Percentiles rank a stretch among this genome's conserved stretches.
phyloP scores from a whole-genome alignment of 1,140 invertebrate species.

The Trinorchestia longiramus region DNA sequence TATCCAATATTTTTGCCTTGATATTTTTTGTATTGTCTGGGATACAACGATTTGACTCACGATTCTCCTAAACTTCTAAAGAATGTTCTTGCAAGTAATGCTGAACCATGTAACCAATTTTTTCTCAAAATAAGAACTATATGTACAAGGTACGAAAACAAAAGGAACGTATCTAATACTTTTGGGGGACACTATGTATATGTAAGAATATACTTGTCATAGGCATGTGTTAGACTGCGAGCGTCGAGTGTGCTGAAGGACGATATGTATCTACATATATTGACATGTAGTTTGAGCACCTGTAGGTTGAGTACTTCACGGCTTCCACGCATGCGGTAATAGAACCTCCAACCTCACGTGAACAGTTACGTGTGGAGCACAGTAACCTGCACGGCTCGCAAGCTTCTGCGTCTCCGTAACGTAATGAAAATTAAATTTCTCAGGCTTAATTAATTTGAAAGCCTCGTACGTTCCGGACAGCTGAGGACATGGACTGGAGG shows the following conservation, averaged over 20 bases:
- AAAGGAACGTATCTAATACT: too few species aligned
- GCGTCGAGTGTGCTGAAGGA: not conserved
- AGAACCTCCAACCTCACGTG: not conserved
- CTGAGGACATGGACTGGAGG: not conserved
- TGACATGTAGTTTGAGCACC: not conserved
- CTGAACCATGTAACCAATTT: too few species aligned
- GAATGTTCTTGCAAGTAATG: too few species aligned
- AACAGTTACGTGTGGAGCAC: not conserved
- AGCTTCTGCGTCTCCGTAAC: not conserved
- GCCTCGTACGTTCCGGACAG: not conserved
- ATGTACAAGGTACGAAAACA: too few species aligned
- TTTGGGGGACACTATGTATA: not conserved
- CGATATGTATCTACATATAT: not conserved
- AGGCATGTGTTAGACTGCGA: not conserved
- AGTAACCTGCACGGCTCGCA: not conserved
- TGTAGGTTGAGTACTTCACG: not conserved
- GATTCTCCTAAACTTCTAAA: too few species aligned
- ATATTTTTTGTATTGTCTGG: too few species aligned
- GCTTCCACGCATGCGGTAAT: not conserved
- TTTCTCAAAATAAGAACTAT: too few species aligned
- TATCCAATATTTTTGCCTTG: too few species aligned
- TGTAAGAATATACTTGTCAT: not conserved
- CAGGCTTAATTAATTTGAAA: not conserved
- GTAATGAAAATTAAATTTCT: not conserved
- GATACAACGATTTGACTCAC: too few species aligned